Evolutionary conservation across 2,797 vertebrate genomes (phyloP), one percentile per base, ranked within the genome.

Genomic region (Arctocebus calabarensis): DNA sequence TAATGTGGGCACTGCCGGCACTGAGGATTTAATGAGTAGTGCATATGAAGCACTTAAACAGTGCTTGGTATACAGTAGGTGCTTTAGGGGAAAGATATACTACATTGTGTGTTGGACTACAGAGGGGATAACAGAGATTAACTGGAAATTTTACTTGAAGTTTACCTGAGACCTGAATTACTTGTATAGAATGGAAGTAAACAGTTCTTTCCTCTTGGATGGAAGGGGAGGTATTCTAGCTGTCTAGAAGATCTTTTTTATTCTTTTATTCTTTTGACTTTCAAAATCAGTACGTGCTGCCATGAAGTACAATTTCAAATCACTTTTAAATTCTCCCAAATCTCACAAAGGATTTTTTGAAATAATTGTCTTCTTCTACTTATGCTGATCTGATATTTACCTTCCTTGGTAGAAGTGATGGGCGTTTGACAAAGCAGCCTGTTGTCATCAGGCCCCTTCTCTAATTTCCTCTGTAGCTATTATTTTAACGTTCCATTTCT

Each of bases 131-230:
- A 43, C 29, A 23, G 81, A 84, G 48, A 73, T 88, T 70, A 91
- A 62, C 55, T 71, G 74, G 70, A 89, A 90, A 68, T 70, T 89
- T 90, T 92, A 52, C 37, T 75, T 78, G 64, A 37, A 71, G 8
- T 93, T 95, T 87, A 34, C 89, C 62, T 37, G 93, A 52, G 79
- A 84, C 19, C 62, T 84, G 79, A 71, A 59, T 59, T 79, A 61
- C 32, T 89, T 77, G 10, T 74, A 70, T 14, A 78, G 20, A 85
- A 94, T 83, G 86, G 43, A 45, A 90, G 32, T 81, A 68, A 78
- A 12, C 34, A 79, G 62, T 83, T 66, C 61, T 90, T 71, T 66
- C 20, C 55, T 66, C 37, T 88, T 73, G 57, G 74, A 79, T 52
- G 43, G 34, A 22, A 27, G 52, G n/a, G 32, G 52, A 25, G 48